Base-by-base conservation (phyloP, 2,888 invertebrate genomes). In the Notocelia uddmanniana region DNA sequence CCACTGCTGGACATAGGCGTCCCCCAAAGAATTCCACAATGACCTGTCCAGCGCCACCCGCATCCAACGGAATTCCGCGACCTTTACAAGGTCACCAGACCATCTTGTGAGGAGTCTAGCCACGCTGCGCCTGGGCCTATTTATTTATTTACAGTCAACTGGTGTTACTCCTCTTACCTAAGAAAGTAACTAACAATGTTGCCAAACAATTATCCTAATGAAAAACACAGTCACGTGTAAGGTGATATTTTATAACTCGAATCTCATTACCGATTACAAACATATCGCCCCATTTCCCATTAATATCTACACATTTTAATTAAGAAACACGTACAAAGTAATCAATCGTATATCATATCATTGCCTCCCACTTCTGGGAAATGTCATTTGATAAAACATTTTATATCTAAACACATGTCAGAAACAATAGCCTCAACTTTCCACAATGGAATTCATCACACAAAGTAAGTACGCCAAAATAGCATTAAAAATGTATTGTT, bases 311-410 rank as follows among this genome's bases (percentile, higher is more conserved):
- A n/a, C 55, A 3, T 34, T 57, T 34, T 34, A 34, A 57, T 34
- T 57, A 57, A 9, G 31, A 31, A 57, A n/a, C n/a, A n/a, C 55
- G n/a, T 23, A 11, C 18, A n/a, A 57, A 5, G 50, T 19, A 19
- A 18, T 50, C 19, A 50, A 19, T 19, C 10, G 8, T 34, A 31
- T 57, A 18, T 34, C 57, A 57, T 10, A 10, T 3, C 57, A 34
- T 57, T n/a, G 5, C 34, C 57, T 31, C 57, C 57, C 57, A 57
- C 34, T 57, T 57, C 18, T 57, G 9, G 57, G 18, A 18, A 57
- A 18, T 57, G 34, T 57, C 57, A 57, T 57, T 34, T 18, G 57
- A 57, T 57, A n/a, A n/a, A 41, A 57, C 15, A 34, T 57, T 10
- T 26, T 31, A 57, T 57, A 57, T 57, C 18, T 15, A n/a, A n/a